Evolutionary conservation across 1,140 invertebrate species (phyloP).

Genomic region (Stenopsyche tienmushanensis): DNA sequence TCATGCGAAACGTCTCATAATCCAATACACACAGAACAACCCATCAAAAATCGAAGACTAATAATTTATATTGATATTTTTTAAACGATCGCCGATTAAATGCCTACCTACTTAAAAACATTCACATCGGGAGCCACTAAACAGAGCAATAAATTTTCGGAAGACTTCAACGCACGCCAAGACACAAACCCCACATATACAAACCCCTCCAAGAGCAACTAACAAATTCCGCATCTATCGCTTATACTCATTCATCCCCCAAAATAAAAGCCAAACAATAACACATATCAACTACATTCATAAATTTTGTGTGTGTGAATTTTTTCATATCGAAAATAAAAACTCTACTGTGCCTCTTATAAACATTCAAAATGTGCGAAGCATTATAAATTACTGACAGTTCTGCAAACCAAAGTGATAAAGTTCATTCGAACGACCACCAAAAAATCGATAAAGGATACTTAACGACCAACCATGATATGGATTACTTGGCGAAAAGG

Average conservation of each 20-base stretch:
- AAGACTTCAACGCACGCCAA: constrained; percentile 6
- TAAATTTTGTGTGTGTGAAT: not conserved
- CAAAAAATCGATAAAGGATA: constrained; percentile 20
- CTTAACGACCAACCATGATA: constrained; percentile 9
- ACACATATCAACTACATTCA: too few relatives aligned
- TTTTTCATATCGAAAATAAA: constrained; percentile 9
- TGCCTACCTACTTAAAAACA: not conserved
- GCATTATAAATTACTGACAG: not conserved
- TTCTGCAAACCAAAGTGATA: constrained; percentile 8
- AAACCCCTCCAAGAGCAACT: not conserved
- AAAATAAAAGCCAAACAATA: too few relatives aligned
- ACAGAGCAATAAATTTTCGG: not conserved
- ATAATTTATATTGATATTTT: too few relatives aligned
- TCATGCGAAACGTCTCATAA: too few relatives aligned
- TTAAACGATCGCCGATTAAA: too few relatives aligned
- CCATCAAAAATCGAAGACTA: too few relatives aligned
- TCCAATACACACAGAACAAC: too few relatives aligned
- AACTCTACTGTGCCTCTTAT: too few relatives aligned
- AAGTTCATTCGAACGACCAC: too few relatives aligned
- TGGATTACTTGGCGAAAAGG: constrained; percentile 17
- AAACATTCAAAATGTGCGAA: too few relatives aligned
- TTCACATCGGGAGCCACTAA: not conserved
- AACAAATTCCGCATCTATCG: too few relatives aligned
- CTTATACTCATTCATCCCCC: too few relatives aligned
- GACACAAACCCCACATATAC: not conserved